These are phyloP conservation scores for Thereva nobilitata DNA, from an alignment of 2,888 invertebrate species.

Conservation along the genomic window DNA sequence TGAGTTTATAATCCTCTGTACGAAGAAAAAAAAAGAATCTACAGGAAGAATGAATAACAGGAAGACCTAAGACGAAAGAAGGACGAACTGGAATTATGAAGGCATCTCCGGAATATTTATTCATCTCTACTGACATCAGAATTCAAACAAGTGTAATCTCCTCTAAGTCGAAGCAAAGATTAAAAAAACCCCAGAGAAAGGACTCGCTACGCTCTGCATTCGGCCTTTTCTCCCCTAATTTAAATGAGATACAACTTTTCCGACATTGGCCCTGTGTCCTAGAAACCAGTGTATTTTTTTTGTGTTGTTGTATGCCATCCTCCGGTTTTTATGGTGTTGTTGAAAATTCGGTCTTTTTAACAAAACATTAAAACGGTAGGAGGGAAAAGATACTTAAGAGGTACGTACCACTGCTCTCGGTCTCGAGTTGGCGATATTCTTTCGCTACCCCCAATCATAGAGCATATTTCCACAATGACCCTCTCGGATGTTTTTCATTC, in stretches of 20 bases:
- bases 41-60: constrained; percentile 14
- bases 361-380: constrained; percentile 24
- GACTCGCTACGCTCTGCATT: constrained; percentile 16
- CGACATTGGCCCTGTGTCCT: constrained; percentile 13
- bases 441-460: background rate
- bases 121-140: constrained; percentile 46
- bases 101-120: constrained; percentile 42
- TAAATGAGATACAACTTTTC: constrained; percentile 31
- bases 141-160: constrained; percentile 47
- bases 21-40: constrained; percentile 14
- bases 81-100: constrained; percentile 13
- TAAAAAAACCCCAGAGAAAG: constrained; percentile 37
- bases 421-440: background rate
- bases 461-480: constrained; percentile 34
- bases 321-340: constrained; percentile 14
- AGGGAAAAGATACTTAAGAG: constrained; percentile 18
- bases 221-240: constrained; percentile 26
- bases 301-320: too few relatives aligned
- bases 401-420: constrained; percentile 3
- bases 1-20: constrained; percentile 30
- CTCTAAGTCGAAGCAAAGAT: constrained; percentile 44
- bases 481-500: constrained; percentile 25
- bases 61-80: constrained; percentile 19
- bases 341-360: constrained; percentile 29
- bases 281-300: constrained; percentile 27